Percentiles rank a stretch among this genome's conserved stretches.
Conservation (phyloP, 2,113 vertebrate genomes). For the Bos javanicus region DNA sequence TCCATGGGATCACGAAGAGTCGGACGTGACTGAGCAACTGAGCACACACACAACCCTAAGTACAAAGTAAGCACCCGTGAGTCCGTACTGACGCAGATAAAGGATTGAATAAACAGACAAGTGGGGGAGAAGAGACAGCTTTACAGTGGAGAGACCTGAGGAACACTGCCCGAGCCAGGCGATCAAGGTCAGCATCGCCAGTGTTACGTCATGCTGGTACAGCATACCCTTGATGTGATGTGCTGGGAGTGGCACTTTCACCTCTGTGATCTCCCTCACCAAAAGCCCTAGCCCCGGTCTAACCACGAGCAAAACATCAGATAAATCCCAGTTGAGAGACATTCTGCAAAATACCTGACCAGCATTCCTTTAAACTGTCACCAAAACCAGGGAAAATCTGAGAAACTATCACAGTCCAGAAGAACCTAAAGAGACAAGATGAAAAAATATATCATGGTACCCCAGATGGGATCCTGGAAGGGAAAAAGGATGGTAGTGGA, state of each 20-base stretch:
- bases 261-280: not conserved
- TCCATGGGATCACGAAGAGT: not conserved
- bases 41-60: not conserved
- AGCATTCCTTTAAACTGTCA: not conserved
- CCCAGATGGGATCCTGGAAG: not conserved
- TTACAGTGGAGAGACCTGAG: not conserved
- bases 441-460: not conserved
- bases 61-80: not conserved
- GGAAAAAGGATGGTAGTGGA: not conserved
- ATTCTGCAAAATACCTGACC: not conserved
- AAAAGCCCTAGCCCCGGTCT: not conserved
- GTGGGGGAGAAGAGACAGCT: not conserved
- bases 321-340: not conserved
- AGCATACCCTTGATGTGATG: fast-evolving
- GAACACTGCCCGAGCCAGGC: not conserved
- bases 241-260: too few species aligned
- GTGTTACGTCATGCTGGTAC: too few species aligned
- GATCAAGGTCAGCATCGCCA: not conserved
- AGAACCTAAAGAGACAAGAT: not conserved
- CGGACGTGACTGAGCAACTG: not conserved
- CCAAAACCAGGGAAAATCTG: not conserved
- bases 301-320: not conserved
- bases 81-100: not conserved
- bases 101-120: not conserved
- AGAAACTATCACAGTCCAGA: not conserved